Conservation (phyloP, 2,888 invertebrate genomes). For the Campoplex nolae region DNA sequence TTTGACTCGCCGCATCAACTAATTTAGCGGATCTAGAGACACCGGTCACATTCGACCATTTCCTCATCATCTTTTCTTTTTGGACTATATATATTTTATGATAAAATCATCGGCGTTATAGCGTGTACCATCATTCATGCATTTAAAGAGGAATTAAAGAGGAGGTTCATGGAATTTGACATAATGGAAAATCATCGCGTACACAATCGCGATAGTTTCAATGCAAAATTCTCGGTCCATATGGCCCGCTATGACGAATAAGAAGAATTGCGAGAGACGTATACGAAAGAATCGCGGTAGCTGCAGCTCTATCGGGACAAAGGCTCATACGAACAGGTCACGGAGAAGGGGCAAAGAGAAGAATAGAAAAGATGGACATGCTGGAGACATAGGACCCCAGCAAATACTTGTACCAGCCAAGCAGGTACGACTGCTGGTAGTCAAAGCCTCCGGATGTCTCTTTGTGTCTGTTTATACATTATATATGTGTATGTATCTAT, state of each 20-base stretch:
- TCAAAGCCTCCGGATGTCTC: slow-evolving; percentile 68
- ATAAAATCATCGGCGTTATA: neutral
- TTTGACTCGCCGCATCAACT: slow-evolving; percentile 64
- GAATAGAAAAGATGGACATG: slow-evolving; percentile 63
- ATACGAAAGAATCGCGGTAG: slow-evolving; percentile 69
- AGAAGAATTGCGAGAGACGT: slow-evolving; percentile 62
- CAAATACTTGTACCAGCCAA: slow-evolving; percentile 79
- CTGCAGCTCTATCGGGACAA: slow-evolving; percentile 67
- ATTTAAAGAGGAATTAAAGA: neutral
- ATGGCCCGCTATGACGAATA: neutral
- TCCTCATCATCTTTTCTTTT: neutral
- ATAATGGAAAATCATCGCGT: neutral
- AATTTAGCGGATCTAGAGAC: slow-evolving; percentile 45
- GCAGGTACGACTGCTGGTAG: slow-evolving; percentile 75
- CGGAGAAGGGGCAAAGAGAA: slow-evolving; percentile 20
- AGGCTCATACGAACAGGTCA: slow-evolving; percentile 55
- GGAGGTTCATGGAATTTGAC: neutral
- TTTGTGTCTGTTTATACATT: slow-evolving; percentile 18
- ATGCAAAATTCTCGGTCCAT: neutral
- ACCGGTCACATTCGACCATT: neutral
- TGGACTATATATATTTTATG: neutral
- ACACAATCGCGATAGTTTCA: neutral
- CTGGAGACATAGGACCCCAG: slow-evolving; percentile 72
- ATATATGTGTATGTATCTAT: slow-evolving; percentile 11
- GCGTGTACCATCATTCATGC: neutral